Base-by-base conservation (phyloP, 2,113 vertebrate genomes). In the Tachysurus fulvidraco region DNA sequence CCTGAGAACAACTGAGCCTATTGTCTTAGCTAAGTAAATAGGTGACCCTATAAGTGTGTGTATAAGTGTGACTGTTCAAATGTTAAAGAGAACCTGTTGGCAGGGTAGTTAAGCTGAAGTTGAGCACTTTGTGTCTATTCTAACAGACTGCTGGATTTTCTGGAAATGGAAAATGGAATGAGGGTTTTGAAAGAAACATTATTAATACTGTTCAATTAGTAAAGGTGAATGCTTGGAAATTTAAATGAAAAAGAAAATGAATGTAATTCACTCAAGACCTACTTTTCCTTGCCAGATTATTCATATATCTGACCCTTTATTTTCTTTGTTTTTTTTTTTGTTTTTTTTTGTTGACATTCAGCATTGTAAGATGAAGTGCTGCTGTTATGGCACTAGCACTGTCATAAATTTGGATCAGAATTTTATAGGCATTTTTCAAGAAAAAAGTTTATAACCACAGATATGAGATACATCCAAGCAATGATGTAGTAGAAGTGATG, bases 401-500 rank as follows among this genome's bases (percentile, higher is more conserved):
- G 96, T 95, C 96, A 95, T 96, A 94, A 91, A 85, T 92, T 25
- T 46, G 10, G 8, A 74, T 23, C 87, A 60, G n/a, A n/a, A n/a
- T 87, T 83, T 46, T 81, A 50, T 69, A 54, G 65, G 54, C 67
- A 67, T 81, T 67, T 84, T 36, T 83, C 13, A 80, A 59, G 2
- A 44, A 44, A 21, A 55, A 12, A 55, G 95, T 95, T 96, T 95
- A 93, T 93, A 95, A 95, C 94, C 95, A 96, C 95, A 95, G 95
- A 96, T 94, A 94, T 94, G 96, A 95, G 95, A 96, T 94, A 94
- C 94, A 96, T 96, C 96, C 95, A 98, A 98, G 97, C 98, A 98
- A 98, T 99, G 98, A 98, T 46, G 36, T 81, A 94, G 93, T 64
- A 94, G 93, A 96, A 95, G 93, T 95, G 91, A 94, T 92, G 36